These are phyloP conservation scores for Drosophila pectinifera DNA, from an alignment of 1,140 invertebrate species.

Conservation along the genomic window DNA sequence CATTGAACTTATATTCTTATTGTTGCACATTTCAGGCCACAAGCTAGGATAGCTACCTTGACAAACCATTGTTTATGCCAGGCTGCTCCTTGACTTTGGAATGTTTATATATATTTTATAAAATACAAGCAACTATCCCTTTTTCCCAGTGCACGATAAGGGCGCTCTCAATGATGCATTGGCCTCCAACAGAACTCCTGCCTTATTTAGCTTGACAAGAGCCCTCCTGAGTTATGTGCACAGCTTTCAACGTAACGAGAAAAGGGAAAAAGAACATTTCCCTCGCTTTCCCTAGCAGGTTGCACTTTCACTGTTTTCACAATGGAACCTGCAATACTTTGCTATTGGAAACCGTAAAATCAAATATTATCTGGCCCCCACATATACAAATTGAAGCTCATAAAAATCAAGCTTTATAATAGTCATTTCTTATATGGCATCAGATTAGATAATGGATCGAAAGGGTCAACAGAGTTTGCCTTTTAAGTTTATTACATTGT, in stretches of 20 bases:
- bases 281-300: constrained; percentile 55
- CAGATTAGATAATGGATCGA: constrained; percentile 16
- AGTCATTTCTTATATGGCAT: constrained; percentile 12
- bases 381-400: background rate
- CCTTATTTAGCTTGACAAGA: constrained; percentile 34
- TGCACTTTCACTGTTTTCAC: constrained; percentile 72
- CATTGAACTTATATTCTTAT: too few relatives aligned
- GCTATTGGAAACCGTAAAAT: background rate
- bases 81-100: too few relatives aligned
- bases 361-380: background rate
- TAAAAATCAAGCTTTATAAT: constrained; percentile 3
- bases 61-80: too few relatives aligned
- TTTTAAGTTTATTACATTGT: constrained; percentile 12
- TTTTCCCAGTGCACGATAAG: constrained; percentile 43
- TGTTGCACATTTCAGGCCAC: too few relatives aligned
- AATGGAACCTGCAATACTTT: constrained; percentile 16
- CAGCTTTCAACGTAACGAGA: constrained; percentile 53
- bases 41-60: too few relatives aligned
- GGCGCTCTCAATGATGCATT: constrained; percentile 74
- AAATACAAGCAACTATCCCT: background rate
- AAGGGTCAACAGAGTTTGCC: background rate
- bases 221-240: constrained; percentile 40
- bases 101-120: background rate
- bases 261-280: constrained; percentile 39
- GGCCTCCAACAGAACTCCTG: constrained; percentile 58